Base-by-base conservation (phyloP, 2,888 invertebrate genomes). In the Leucozona laternaria region DNA sequence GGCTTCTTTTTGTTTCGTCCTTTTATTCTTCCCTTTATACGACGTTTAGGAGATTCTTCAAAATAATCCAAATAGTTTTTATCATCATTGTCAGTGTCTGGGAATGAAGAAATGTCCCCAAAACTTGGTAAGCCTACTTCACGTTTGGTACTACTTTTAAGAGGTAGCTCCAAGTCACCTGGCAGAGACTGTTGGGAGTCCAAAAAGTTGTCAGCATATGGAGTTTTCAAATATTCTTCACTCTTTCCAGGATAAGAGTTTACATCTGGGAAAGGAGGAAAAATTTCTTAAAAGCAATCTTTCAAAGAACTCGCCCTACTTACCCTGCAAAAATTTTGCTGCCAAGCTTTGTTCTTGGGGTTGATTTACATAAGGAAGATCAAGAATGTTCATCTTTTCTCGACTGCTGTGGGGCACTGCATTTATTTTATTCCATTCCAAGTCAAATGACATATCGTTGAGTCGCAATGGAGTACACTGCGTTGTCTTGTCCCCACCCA, bases 371-470 rank as follows among this genome's bases (percentile, higher is more conserved):
- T 64, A 20, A 3, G 77, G 57, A 1, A 45, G 22, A n/a, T 86
- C 62, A 2, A 81, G 17, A 17, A 58, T 48, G 25, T 75, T 45
- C 25, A 68, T 20, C 10, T 75, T 68, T 34, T 82, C 57, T 50
- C 50, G 37, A 40, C 53, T 50, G 48, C 66, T 58, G 37, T 45
- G 68, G 28, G 70, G 15, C 2, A 40, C n/a, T 17, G 78, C 55
- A 5, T 71, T 79, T 22, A 79, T 71, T 79, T 85, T 79, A 55
- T 73, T 87, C 87, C 79, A 87, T 13, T 88, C 86, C 50, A 88
- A 68, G 58, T 88, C 88, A 50, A 88, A 88, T 5, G 78, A 79
- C 72, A 89, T 71, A 20, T 87, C 88, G 34, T 89, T 88, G 17
- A 88, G 20, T 6, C 71, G 79, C 48, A 88, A 62, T 20, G 88